A percentile compares a stretch with the other conserved stretches of the same genome.
These are phyloP conservation scores for Anoura caudifer DNA, from an alignment of 2,113 vertebrate species.

Conservation along the genomic window DNA sequence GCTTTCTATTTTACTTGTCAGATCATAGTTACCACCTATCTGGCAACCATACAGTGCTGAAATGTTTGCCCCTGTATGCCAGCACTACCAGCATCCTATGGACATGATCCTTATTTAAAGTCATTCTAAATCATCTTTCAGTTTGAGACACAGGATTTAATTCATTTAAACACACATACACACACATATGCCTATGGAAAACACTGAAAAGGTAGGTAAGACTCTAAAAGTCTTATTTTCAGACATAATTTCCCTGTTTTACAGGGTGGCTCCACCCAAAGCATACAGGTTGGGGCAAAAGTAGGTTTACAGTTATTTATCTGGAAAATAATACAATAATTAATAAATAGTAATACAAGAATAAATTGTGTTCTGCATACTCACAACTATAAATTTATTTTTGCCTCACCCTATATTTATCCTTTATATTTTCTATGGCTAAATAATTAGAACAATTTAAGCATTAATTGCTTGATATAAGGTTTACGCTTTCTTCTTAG, in stretches of 20 bases:
- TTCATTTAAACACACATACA: neutral
- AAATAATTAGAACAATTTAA: neutral
- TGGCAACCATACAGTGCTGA: neutral
- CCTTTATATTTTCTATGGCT: neutral
- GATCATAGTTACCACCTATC: neutral
- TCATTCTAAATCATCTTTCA: neutral
- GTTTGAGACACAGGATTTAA: neutral
- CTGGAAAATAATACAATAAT: neutral
- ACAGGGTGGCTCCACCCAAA: neutral
- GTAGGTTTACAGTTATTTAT: neutral
- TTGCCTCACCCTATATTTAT: neutral
- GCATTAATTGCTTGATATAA: neutral
- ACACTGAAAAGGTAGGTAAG: neutral
- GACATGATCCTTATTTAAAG: neutral
- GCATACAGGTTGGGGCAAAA: neutral
- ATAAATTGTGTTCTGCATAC: neutral
- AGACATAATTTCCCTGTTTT: neutral
- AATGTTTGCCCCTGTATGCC: neutral
- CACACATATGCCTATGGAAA: neutral
- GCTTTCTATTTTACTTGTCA: neutral
- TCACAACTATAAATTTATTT: neutral
- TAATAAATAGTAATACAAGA: neutral
- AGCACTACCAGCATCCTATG: neutral
- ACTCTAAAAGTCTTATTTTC: neutral
- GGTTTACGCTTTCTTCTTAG: neutral